Percentiles rank a stretch among this genome's conserved stretches.
Evolutionary conservation across 2,113 vertebrate genomes (phyloP).

Genomic region (Diphyllodes magnificus): DNA sequence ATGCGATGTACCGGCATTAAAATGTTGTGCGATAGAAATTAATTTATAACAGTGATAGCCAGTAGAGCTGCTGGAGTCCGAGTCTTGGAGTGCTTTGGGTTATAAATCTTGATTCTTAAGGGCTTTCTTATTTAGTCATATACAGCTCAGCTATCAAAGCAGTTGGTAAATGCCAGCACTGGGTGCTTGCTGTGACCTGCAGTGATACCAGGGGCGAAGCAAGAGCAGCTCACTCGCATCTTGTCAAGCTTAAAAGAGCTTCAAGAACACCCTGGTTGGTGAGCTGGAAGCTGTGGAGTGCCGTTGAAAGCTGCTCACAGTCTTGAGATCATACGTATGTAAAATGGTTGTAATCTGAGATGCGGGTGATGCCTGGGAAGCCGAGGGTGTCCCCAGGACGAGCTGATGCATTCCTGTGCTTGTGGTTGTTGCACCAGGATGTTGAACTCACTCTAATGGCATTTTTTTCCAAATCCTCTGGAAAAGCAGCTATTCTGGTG

Average conservation of each 20-base stretch:
- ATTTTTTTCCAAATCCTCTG: not conserved
- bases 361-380: not conserved
- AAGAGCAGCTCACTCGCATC: not conserved
- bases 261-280: not conserved
- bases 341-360: not conserved
- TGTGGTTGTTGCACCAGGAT: not conserved
- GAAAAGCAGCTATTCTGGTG: not conserved
- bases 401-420: not conserved
- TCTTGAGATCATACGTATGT: fast-evolving
- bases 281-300: not conserved
- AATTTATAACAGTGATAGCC: not conserved
- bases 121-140: not conserved
- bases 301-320: not conserved
- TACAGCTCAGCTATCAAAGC: not conserved
- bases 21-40: not conserved
- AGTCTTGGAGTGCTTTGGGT: not conserved
- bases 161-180: not conserved
- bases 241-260: not conserved
- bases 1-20: not conserved
- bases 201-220: not conserved
- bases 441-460: not conserved
- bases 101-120: not conserved
- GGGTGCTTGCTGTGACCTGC: not conserved
- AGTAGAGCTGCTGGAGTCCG: not conserved
- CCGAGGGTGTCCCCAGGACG: not conserved